Evolutionary conservation across 2,113 vertebrate genomes (phyloP).

Genomic region (Trematomus loennbergii): DNA sequence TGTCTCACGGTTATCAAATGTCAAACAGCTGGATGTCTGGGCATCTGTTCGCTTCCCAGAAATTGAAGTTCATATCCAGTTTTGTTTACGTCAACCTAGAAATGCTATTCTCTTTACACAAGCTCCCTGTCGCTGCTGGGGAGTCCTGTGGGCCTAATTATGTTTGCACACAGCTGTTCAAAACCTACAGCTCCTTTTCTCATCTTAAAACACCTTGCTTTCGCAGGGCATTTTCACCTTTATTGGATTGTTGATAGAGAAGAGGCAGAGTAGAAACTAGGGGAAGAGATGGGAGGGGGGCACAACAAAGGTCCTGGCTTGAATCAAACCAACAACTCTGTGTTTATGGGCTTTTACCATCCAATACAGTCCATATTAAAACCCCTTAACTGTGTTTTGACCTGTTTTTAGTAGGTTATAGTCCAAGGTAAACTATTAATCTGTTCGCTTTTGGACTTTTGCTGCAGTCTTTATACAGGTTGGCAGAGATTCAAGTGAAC

Average conservation of each 20-base stretch:
- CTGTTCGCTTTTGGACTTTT: not conserved
- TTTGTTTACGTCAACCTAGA: constrained; percentile 65
- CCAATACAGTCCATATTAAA: no score
- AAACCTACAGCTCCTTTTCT: constrained; percentile 13
- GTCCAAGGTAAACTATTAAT: not conserved
- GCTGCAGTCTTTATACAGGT: constrained; percentile 4
- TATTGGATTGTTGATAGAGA: no score
- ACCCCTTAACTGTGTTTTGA: constrained; percentile 32
- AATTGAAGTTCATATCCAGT: constrained; percentile 46
- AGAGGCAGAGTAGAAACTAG: no score
- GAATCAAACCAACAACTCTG: no score
- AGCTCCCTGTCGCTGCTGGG: constrained; percentile 21
- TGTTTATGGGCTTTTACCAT: no score
- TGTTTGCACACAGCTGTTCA: constrained; percentile 46
- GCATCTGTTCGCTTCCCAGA: constrained; percentile 72
- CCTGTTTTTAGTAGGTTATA: constrained; percentile 5
- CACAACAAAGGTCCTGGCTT: no score
- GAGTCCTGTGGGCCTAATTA: constrained; percentile 33
- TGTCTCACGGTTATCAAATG: constrained; percentile 76
- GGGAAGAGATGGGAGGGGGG: no score
- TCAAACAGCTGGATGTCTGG: constrained; percentile 77
- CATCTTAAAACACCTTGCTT: constrained; percentile 25
- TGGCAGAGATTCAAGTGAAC: constrained; percentile 29
- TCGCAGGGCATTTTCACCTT: no score
- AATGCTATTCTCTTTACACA: constrained; percentile 43